Evolutionary conservation across 1,140 invertebrate species (phyloP).

Genomic region (Drosophila grimshawi): DNA sequence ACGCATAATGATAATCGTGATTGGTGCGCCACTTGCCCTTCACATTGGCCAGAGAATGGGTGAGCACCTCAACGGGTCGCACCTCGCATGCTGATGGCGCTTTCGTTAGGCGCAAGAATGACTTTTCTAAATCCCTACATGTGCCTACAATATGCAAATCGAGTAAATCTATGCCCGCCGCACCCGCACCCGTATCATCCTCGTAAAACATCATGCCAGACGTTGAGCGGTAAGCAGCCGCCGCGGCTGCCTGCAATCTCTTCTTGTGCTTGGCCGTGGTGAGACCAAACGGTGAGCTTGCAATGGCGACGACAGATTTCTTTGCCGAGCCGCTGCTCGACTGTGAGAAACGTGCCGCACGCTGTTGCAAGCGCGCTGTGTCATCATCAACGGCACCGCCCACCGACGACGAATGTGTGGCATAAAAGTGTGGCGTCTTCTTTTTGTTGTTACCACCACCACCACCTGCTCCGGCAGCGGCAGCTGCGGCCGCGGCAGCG

Average conservation of each 20-base stretch:
- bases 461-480: constrained; percentile 51
- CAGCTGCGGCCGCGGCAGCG: constrained; percentile 65
- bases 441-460: constrained; percentile 74
- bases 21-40: constrained; percentile 95
- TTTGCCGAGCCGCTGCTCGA: constrained; percentile 67
- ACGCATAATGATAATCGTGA: constrained; percentile 97
- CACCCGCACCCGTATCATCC: constrained; percentile 85
- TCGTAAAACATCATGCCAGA: constrained; percentile 61
- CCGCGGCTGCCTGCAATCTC: constrained; percentile 44
- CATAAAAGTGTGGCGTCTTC: constrained; percentile 88
- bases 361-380: constrained; percentile 91
- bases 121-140: constrained; percentile 96
- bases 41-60: constrained; percentile 94
- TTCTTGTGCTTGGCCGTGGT: constrained; percentile 78
- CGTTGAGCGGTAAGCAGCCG: constrained; percentile 48
- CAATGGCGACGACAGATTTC: constrained; percentile 80
- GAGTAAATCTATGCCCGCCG: constrained; percentile 88
- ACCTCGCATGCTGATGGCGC: constrained; percentile 96
- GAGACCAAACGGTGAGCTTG: constrained; percentile 80
- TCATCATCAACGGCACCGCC: constrained; percentile 88
- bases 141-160: constrained; percentile 96
- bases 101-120: constrained; percentile 97
- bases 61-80: constrained; percentile 93
- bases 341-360: constrained; percentile 93
- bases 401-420: constrained; percentile 86